Percentiles rank a stretch among this genome's conserved stretches.
phyloP scores from a whole-genome alignment of 2,113 vertebrate species.

The Colaptes auratus region DNA sequence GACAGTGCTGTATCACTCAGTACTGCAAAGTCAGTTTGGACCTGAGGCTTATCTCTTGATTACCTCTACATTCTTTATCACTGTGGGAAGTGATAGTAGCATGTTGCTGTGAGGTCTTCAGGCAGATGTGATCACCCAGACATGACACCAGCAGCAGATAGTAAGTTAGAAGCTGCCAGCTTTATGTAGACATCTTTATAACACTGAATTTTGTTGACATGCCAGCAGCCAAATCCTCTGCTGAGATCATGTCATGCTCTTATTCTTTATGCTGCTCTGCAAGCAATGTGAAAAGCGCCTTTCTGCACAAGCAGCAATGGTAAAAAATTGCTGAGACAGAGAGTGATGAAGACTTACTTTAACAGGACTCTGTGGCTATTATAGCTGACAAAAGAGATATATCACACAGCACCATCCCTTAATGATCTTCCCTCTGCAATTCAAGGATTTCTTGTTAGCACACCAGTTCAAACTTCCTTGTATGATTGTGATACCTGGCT shows the following conservation, averaged over 20 bases:
- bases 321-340: background rate
- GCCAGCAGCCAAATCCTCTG: background rate
- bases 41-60: background rate
- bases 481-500: background rate
- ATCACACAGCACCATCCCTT: background rate
- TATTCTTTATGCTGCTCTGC: background rate
- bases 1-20: background rate
- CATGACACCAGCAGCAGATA: background rate
- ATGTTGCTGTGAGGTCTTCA: background rate
- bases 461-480: background rate
- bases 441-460: conserved; percentile 5
- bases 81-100: background rate
- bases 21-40: background rate
- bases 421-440: background rate
- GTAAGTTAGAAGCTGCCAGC: background rate
- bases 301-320: background rate
- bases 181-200: background rate
- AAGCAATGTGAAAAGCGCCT: background rate
- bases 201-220: background rate
- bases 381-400: background rate
- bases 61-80: background rate
- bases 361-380: background rate
- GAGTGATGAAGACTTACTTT: background rate
- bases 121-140: background rate
- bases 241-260: background rate